Evolutionary conservation across 2,888 invertebrate genomes (phyloP).

Genomic region (Augochlorella aurata): DNA sequence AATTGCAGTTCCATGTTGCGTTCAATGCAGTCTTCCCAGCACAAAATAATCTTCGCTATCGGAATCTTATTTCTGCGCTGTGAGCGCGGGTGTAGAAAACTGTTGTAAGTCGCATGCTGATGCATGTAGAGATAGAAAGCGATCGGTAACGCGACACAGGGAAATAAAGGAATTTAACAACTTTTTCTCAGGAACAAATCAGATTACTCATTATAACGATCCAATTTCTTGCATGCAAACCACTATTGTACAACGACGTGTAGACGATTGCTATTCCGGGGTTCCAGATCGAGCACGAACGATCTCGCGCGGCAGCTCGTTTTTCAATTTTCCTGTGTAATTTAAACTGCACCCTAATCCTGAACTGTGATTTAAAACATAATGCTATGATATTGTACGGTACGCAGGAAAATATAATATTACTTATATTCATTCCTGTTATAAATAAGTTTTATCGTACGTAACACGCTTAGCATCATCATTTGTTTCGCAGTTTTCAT

Average conservation of each 20-base stretch:
- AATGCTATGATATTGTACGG: constrained; percentile 6
- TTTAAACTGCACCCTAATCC: constrained; percentile 25
- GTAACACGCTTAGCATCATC: background rate
- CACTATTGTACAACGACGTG: constrained; percentile 25
- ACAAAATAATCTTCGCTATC: background rate
- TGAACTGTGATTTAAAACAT: constrained; percentile 20
- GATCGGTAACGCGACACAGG: constrained; percentile 45
- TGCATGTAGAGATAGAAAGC: constrained; percentile 20
- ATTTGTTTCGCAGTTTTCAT: background rate
- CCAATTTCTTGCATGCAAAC: constrained; percentile 52
- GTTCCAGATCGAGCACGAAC: constrained; percentile 42
- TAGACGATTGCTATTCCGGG: constrained; percentile 20
- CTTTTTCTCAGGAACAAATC: constrained; percentile 36
- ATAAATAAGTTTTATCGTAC: background rate
- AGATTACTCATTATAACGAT: constrained; percentile 47
- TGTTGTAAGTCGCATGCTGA: constrained; percentile 34
- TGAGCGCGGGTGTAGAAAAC: constrained; percentile 2
- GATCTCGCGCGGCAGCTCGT: constrained; percentile 37
- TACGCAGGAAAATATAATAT: background rate
- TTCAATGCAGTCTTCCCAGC: background rate
- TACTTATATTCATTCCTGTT: background rate
- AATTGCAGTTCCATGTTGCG: background rate
- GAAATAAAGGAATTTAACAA: constrained; percentile 56
- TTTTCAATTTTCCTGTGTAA: constrained; percentile 56
- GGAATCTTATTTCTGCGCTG: background rate